Evolutionary conservation across 2,888 invertebrate genomes (phyloP), one percentile per base, ranked within the genome.

Genomic region (Strigamia crassipes): DNA sequence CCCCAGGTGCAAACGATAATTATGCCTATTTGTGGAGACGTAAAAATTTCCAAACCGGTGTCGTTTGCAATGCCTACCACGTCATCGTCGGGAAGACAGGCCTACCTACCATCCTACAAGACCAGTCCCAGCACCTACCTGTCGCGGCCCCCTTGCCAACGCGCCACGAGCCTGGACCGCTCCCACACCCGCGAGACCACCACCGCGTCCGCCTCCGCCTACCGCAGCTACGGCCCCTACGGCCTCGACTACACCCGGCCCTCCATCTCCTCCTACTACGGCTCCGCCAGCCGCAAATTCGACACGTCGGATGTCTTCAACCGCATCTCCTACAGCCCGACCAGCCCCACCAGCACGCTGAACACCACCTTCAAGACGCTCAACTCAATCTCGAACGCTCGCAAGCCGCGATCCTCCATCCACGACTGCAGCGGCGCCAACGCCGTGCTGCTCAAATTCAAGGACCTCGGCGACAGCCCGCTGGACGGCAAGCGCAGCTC

Each of bases 91-190:
- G 15, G 34, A n/a, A 79, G 79, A 38, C 31, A 15, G 31, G 41
- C 79, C 13, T n/a, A n/a, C 12, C n/a, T 56, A 3, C 21, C 46
- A n/a, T 80, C 56, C 21, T 80, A 80, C 78, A 56, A 56, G 61
- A 21, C 18, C 21, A 56, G 61, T 8, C n/a, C 61, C n/a, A 18
- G 18, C 5, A 5, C 61, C n/a, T 56, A 56, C 61, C 21, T 21
- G 5, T 51, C 80, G 13, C 27, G 61, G 9, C 15, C 56, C 9
- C 13, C 56, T 2, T 61, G 61, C 12, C 34, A 56, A 66, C 23
- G 81, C 5, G 61, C 81, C 13, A 31, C 81, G 13, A 81, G 81
- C 34, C 23, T 81, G 31, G 81, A 81, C 23, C 81, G 81, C 9
- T 23, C 56, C 1, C 61, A 21, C n/a, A 12, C 27, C 12, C 21